These are phyloP conservation scores for Electrona antarctica DNA, from an alignment of 2,113 vertebrate genomes.

Conservation along the genomic window DNA sequence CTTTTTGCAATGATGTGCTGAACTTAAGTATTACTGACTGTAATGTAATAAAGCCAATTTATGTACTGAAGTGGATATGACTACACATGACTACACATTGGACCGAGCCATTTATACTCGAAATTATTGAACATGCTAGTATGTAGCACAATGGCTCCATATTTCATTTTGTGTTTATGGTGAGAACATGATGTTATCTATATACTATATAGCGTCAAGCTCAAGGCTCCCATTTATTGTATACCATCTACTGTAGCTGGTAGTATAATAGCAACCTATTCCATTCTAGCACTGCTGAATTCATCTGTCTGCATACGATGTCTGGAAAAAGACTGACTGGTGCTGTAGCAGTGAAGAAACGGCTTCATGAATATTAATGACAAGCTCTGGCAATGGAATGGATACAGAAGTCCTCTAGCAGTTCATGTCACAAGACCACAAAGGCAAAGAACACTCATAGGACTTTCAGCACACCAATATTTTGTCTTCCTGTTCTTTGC, in stretches of 20 bases:
- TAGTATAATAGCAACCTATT: background rate
- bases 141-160: too few species aligned
- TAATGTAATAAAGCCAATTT: too few species aligned
- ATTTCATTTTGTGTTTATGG: too few species aligned
- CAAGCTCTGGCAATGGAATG: constrained; percentile 17
- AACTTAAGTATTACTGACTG: too few species aligned
- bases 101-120: too few species aligned
- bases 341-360: constrained; percentile 8
- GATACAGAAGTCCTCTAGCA: constrained; percentile 24
- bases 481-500: constrained; percentile 31
- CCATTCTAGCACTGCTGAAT: background rate
- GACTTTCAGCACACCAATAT: background rate
- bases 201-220: background rate
- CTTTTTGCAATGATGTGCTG: too few species aligned
- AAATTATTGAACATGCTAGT: too few species aligned
- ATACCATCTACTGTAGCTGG: background rate
- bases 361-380: constrained; percentile 15
- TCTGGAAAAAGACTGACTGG: constrained; percentile 8
- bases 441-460: background rate
- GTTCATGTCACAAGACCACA: constrained; percentile 26
- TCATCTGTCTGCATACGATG: constrained; percentile 8
- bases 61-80: too few species aligned
- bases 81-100: too few species aligned
- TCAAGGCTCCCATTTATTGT: background rate
- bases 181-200: background rate